Base-by-base conservation (phyloP, 2,113 vertebrate species). In the Gopherus evgoodei region DNA sequence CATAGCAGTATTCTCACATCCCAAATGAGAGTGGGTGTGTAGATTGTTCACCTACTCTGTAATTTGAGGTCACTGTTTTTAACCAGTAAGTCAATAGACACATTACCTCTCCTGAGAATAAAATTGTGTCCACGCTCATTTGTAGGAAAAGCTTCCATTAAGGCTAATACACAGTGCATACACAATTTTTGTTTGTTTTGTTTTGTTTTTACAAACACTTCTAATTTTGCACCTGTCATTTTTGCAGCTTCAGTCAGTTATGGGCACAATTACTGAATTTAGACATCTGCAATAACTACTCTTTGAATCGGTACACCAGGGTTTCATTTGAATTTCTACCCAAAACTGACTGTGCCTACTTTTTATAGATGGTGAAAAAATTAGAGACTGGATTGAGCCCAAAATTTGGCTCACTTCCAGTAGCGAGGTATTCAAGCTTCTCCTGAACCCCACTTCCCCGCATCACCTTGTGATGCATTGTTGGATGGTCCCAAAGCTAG, bases 221-320 rank as follows among this genome's bases (percentile, higher is more conserved):
- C 42, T 78, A 78, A 78, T 47, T 78, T 78, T 78, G 24, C 42
- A 44, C 25, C 25, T 78, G 42, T 24, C 42, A 16, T 76, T 44
- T 44, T 76, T 75, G 38, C 69, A 75, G 10, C 87, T 79, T 88
- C 90, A 50, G 91, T 97, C 94, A 92, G 95, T 93, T 83, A 2
- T 5, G 86, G 86, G 81, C 35, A 87, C n/a, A 84, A 86, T 94
- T 90, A 90, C 95, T 95, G 92, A 82, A 24, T 96, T 96, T 92
- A 83, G 90, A 47, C 75, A 44, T 84, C 87, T 85, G 91, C 92
- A 89, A 83, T 93, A 94, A 93, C 93, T 79, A 22, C 83, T 94
- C 11, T 44, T 90, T 92, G 96, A 96, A 96, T 92, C 96, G 89
- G 95, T 95, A 95, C 95, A 92, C 89, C 87, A 91, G 80, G 86